Evolutionary conservation across 2,888 invertebrate genomes (phyloP), one percentile per base, ranked within the genome.

Genomic region (Laothoe populi): DNA sequence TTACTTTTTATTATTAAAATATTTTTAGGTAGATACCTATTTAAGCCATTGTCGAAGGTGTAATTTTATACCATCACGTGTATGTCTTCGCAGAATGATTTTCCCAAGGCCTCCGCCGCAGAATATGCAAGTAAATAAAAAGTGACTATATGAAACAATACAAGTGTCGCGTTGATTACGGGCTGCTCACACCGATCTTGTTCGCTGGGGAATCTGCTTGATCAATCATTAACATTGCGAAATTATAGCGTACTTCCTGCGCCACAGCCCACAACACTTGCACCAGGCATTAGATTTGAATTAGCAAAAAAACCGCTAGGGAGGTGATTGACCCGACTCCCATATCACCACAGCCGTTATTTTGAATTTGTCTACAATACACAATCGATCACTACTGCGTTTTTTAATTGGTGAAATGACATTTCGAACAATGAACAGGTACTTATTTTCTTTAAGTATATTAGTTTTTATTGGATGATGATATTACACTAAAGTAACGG

Each of bases 191-290:
- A 64, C 70, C 62, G 69, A 70, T 68, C 67, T 70, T 66, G 26
- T 13, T 23, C 24, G 73, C 70, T 76, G 79, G 73, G 78, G 82
- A 84, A 84, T 83, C 82, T 81, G 75, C 74, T 78, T 78, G 74
- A 75, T 78, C 74, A 74, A 76, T 81, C 82, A 83, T 83, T 83
- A 84, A 85, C 81, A 81, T 78, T 74, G 71, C 74, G 73, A 78
- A 67, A 63, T 82, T 84, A 84, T 80, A 78, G 83, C 82, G 76
- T 70, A 87, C 87, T 87, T 89, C 89, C 90, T 87, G 86, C 70
- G 81, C 57, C 64, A 42, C 23, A 66, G 63, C 66, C 66, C 70
- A 59, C 59, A 63, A 62, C 60, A 60, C 63, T 53, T 63, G 64
- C 57, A 58, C 57, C 64, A 67, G 68, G 73, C 72, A 71, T 73